phyloP scores from a whole-genome alignment of 2,113 vertebrate genomes.

The Felis catus region F.catus_Fca126_mat1.0 CM031413.1:97795501-97796000 shows the following conservation, averaged over 20 bases:
- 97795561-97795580: conserved; percentile 22
- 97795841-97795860: conserved; percentile 57
- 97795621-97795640: conserved; percentile 33
- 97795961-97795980: conserved; percentile 79
- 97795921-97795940: conserved; percentile 63
- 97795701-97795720: conserved; percentile 49
- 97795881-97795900: conserved; percentile 65
- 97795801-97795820: conserved; percentile 43
- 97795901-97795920: conserved; percentile 64
- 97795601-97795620: conserved; percentile 54
- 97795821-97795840: conserved; percentile 40
- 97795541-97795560: conserved; percentile 51
- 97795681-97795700: conserved; percentile 62
- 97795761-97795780: conserved; percentile 58
- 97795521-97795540: conserved; percentile 49
- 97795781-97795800: conserved; percentile 34
- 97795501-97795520: conserved; percentile 35
- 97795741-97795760: conserved; percentile 60
- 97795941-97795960: conserved; percentile 70
- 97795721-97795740: conserved; percentile 44
- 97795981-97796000: conserved; percentile 82
- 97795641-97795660: conserved; percentile 34
- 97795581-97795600: conserved; percentile 1
- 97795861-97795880: conserved; percentile 59
- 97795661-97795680: conserved; percentile 46